Evolutionary conservation across 2,797 vertebrate genomes (phyloP), one percentile per base, ranked within the genome.

Genomic region (Myiotriccus ornatus): DNA sequence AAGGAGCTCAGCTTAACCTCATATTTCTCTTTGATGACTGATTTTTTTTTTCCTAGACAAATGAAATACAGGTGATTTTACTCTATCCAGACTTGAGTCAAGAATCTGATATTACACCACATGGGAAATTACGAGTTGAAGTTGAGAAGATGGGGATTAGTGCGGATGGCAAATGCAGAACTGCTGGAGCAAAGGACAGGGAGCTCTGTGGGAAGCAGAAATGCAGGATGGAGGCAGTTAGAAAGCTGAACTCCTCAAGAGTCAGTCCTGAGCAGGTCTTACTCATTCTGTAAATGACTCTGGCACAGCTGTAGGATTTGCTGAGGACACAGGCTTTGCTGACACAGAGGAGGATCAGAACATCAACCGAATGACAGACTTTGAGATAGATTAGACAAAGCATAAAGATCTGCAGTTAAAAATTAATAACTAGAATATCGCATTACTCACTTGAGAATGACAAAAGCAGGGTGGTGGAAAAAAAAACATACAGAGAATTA

Each of bases 1-100:
- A 92, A 90, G 89, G 80, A 88, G 94, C 64, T 95, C 84, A 87
- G 84, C 15, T 23, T 95, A 95, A 92, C 92, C 90, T 94, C 71
- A 10, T 92, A 90, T 89, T 96, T 95, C 86, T 94, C 86, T 95
- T 93, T 94, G 94, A 95, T 87, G 85, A 93, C 83, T 86, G 83
- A 21, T 44, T 75, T 79, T 67, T 84, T 94, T 93, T 87, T 60
- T 67, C 17, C 84, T 62, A 88, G 87, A 84, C 83, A 91, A 94
- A 94, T 86, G 85, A 91, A 96, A 90, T 81, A 78, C 93, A 94
- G 94, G 88, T 92, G 92, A 95, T 93, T 79, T 43, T 43, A 47
- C 84, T 84, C 71, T 37, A 84, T 47, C 52, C 92, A 80, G 71
- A 68, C 75, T 57, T 34, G 60, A 93, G 81, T 78, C 20, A 37